These are phyloP conservation scores for Pseudomugil gertrudae DNA, from an alignment of 2,797 vertebrate genomes.

Conservation along the genomic window DNA sequence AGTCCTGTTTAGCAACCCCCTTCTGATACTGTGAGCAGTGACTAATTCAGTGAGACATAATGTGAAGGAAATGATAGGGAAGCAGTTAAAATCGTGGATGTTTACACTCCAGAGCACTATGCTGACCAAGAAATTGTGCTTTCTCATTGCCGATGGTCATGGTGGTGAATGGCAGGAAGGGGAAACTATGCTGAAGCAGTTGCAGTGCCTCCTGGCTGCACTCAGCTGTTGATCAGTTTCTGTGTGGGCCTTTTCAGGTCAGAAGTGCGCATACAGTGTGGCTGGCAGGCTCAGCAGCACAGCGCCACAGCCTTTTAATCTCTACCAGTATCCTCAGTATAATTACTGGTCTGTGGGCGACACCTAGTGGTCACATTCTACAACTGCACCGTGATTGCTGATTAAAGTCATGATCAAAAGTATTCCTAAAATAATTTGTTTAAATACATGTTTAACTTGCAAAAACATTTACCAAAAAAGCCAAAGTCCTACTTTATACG, in stretches of 20 bases:
- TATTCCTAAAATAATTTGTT: not conserved
- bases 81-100: conserved; percentile 26
- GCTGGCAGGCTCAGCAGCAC: conserved; percentile 51
- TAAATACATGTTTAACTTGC: not conserved
- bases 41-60: conserved; percentile 21
- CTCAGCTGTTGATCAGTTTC: conserved; percentile 71
- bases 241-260: conserved; percentile 54
- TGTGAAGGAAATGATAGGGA: conserved; percentile 12
- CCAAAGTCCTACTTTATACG: not conserved
- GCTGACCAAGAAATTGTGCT: conserved; percentile 11
- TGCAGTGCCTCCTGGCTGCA: conserved; percentile 33
- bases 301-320: conserved; percentile 69
- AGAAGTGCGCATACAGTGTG: conserved; percentile 45
- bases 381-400: conserved; percentile 15
- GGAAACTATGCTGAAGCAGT: conserved; percentile 49
- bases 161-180: conserved; percentile 18
- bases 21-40: conserved; percentile 13
- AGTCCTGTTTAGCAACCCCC: conserved; percentile 24
- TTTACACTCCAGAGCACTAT: conserved; percentile 33
- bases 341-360: conserved; percentile 50
- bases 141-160: not conserved
- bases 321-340: conserved; percentile 52
- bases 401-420: not conserved
- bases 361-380: conserved; percentile 50
- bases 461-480: not conserved